These are phyloP conservation scores for Temnothorax unifasciatus DNA, from an alignment of 2,888 invertebrate genomes.

Conservation along the genomic window DNA sequence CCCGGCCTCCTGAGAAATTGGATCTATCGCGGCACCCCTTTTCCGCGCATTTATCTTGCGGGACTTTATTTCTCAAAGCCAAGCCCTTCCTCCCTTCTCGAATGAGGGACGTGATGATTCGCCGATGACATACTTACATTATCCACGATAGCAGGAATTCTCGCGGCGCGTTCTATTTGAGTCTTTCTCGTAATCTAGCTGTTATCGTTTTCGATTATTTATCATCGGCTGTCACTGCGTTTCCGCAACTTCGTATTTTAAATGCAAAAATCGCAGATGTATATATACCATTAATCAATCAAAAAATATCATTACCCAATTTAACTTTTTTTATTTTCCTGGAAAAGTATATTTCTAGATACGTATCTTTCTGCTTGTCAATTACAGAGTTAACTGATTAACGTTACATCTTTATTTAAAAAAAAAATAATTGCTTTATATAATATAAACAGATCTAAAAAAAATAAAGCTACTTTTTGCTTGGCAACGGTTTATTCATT, in stretches of 20 bases:
- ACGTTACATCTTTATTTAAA: neutral
- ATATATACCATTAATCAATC: neutral
- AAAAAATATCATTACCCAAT: neutral
- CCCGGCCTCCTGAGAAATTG: conserved; percentile 29
- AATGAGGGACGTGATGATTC: neutral
- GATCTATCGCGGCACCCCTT: conserved; percentile 26
- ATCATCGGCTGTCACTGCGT: neutral
- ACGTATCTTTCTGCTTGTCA: neutral
- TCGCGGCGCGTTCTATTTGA: neutral
- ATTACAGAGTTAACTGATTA: neutral
- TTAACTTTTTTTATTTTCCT: neutral
- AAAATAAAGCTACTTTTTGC: neutral
- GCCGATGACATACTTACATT: conserved; percentile 6
- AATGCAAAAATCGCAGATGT: neutral
- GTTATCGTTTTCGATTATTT: conserved; percentile 5
- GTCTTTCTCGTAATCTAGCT: conserved; percentile 12
- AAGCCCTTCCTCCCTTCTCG: conserved; percentile 15
- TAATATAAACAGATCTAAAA: neutral
- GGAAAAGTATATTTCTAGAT: neutral
- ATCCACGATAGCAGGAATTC: conserved; percentile 14
- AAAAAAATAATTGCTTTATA: neutral
- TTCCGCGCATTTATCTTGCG: conserved; percentile 41
- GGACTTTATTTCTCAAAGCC: conserved; percentile 29
- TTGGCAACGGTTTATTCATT: neutral
- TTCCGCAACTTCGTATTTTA: neutral